Evolutionary conservation across 2,797 vertebrate genomes (phyloP).

Genomic region (Thalassophryne amazonica): DNA sequence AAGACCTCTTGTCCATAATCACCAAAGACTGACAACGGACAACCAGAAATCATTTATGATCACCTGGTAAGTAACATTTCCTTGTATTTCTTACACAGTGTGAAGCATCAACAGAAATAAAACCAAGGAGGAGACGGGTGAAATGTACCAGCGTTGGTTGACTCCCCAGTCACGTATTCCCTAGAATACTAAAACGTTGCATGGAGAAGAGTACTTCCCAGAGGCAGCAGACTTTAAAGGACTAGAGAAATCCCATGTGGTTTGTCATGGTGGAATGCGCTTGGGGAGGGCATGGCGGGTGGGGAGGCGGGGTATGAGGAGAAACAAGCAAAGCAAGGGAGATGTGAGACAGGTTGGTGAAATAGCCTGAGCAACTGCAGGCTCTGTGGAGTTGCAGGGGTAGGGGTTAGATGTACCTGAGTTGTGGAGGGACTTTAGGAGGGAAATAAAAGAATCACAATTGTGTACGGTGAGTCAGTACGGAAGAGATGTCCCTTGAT

Average conservation of each 20-base stretch:
- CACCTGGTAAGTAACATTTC: conserved; percentile 34
- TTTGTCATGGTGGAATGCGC: conserved; percentile 80
- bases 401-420: conserved; percentile 11
- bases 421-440: conserved; percentile 14
- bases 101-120: conserved; percentile 50
- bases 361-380: conserved; percentile 68
- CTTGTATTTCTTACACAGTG: conserved; percentile 13
- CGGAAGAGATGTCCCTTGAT: conserved; percentile 57
- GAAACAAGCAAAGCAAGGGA: conserved; percentile 23
- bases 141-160: conserved; percentile 59
- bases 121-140: conserved; percentile 46
- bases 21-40: not conserved
- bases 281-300: conserved; percentile 9
- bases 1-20: conserved; percentile 32
- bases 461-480: conserved; percentile 49
- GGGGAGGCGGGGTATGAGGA: conserved; percentile 1
- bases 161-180: conserved; percentile 77
- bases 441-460: conserved; percentile 34
- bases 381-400: conserved; percentile 53
- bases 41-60: conserved; percentile 59
- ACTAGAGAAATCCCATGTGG: conserved; percentile 78
- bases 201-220: conserved; percentile 76
- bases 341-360: conserved; percentile 64
- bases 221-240: conserved; percentile 80
- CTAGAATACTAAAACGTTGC: conserved; percentile 77